phyloP scores from a whole-genome alignment of 2,113 vertebrate species.

The Henicopernis longicauda region DNA sequence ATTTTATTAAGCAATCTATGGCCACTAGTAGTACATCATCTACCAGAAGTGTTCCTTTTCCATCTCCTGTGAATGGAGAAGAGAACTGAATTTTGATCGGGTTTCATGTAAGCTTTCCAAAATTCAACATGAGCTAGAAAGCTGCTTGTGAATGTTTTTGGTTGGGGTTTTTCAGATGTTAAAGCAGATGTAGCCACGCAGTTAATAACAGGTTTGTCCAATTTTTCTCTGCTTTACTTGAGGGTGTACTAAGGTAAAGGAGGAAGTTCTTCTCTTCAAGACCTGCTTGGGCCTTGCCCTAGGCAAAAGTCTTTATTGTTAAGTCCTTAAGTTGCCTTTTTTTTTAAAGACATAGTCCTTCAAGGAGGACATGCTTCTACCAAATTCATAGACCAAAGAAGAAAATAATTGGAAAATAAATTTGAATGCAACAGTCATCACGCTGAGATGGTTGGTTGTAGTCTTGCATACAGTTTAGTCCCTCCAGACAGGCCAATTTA shows the following conservation, averaged over 20 bases:
- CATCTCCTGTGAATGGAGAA: background rate
- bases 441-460: background rate
- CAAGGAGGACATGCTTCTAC: background rate
- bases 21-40: background rate
- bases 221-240: background rate
- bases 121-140: background rate
- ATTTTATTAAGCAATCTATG: background rate
- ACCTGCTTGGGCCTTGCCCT: background rate
- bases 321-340: background rate
- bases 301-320: background rate
- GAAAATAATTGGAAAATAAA: background rate
- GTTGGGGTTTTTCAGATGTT: background rate
- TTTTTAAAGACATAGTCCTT: background rate
- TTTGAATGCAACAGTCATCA: background rate
- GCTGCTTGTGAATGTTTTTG: background rate
- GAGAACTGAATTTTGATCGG: background rate
- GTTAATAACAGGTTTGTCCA: background rate
- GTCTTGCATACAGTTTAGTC: background rate
- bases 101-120: background rate
- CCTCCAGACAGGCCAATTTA: background rate
- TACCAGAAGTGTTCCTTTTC: background rate
- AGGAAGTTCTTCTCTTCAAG: background rate
- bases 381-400: background rate
- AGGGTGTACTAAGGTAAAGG: background rate
- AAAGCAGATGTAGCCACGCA: background rate